Base-by-base conservation (phyloP, 2,797 vertebrate species). In the Danio choprae region DNA sequence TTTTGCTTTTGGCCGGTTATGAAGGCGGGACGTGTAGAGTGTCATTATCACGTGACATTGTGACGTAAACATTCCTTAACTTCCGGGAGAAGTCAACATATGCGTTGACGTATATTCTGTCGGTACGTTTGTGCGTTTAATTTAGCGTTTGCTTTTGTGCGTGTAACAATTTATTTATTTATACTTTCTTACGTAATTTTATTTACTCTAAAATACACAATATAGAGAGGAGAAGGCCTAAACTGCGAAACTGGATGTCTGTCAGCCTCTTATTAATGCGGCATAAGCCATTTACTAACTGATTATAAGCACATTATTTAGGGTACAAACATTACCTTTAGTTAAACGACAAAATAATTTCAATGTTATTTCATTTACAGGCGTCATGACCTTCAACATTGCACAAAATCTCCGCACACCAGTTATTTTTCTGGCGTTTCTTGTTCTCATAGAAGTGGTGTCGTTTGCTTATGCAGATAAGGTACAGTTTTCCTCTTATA, bases 401-500 rank as follows among this genome's bases (percentile, higher is more conserved):
- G 13, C 43, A 4, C 36, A 8, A 2, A 48, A 29, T 59, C 69
- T 74, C 6, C 53, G 43, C 50, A 36, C 62, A 7, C 53, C 58
- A 41, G 64, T 29, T 4, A 36, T 77, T 7, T 13, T 75, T 56
- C n/a, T 81, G 70, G 16, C 75, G 58, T 18, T 58, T 46, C 6
- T 85, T 63, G 3, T 81, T 58, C 8, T 67, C 12, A 59, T 55
- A 41, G 62, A 84, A 22, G 29, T 16, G 16, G n/a, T 53, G 48
- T 62, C 71, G 29, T 7, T 48, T 3, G 41, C 72, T 38, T 50
- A 44, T 16, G 84, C 80, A 20, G 73, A 75, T 48, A 84, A 84
- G 80, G 86, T 86, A 84, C 40, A 22, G 10, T 48, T 41, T 29
- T 1, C 6, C 2, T 12, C 41, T 58, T 3, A 22, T 53, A 53